Evolutionary conservation across 2,797 vertebrate species (phyloP), one percentile per base, ranked within the genome.

Genomic region (Enteromius anoplus): DNA sequence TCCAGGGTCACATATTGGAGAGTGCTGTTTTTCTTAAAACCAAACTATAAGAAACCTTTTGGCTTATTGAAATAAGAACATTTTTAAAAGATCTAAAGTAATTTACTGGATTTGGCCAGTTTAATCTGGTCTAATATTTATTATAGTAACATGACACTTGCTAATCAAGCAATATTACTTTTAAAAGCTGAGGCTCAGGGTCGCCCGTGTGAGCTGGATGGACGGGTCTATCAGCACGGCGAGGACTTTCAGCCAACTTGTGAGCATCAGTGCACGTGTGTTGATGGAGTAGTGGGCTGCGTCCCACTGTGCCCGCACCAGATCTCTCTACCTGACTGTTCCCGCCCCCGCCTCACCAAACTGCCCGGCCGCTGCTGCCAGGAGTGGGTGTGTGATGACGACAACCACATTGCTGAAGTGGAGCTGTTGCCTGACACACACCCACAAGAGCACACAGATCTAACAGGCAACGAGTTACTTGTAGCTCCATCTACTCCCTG

Each of bases 221-320:
- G 91, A 3, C 88, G 85, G 12, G 79, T 92, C 40, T 92, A 92
- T 83, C 91, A 92, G 86, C 91, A 92, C 14, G 87, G 89, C 0
- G 91, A 92, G 73, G 89, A 90, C 89, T 92, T 92, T 68, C 86
- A 88, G 82, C 91, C 91, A 34, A 87, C 87, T 78, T 92, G 91
- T 81, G 89, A 89, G 83, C 91, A 92, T 64, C 90, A 88, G 87
- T 92, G 91, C 83, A 90, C 87, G 17, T 92, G 91, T 72, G 89
- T 92, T 45, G 91, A 92, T 34, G 91, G 90, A 2, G 91, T 91
- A 40, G 91, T 92, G 75, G 91, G 91, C 81, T 92, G 91, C 70
- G 84, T 90, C 82, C 91, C 91, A 29, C 83, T 92, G 34, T 92
- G 91, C 78, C 90, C 91, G 15, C 88, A 90, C 26, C 80, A 82